These are phyloP conservation scores for Okamejei kenojei DNA, from an alignment of 2,797 vertebrate species.

Conservation along the genomic window DNA sequence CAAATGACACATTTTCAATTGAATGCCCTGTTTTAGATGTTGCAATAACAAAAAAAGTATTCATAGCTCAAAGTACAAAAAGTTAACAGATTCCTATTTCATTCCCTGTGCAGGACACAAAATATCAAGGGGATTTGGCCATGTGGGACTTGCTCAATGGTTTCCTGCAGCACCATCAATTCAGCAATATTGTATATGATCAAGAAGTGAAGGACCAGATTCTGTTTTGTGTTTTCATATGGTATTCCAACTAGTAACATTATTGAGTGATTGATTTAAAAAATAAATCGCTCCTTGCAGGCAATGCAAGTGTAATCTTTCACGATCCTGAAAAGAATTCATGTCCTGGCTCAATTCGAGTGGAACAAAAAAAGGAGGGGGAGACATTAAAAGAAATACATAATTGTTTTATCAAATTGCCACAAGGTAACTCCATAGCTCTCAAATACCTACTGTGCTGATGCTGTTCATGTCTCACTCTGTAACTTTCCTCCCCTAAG, in stretches of 20 bases:
- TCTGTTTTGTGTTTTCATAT: neutral
- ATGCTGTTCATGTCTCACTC: neutral
- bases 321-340: neutral
- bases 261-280: neutral
- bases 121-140: neutral
- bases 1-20: neutral
- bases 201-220: neutral
- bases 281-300: neutral
- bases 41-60: no score
- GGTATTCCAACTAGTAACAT: neutral
- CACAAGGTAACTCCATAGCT: neutral
- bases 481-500: neutral
- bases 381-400: neutral
- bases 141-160: neutral
- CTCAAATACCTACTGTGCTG: neutral
- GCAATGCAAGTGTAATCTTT: neutral
- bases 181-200: neutral
- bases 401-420: neutral
- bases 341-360: neutral
- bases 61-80: no score
- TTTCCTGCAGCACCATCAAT: neutral
- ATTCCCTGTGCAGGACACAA: neutral
- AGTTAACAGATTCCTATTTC: neutral
- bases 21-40: neutral
- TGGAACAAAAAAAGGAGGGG: neutral